Base-by-base conservation (phyloP, 1,140 invertebrate genomes). In the Campodea augens region DNA sequence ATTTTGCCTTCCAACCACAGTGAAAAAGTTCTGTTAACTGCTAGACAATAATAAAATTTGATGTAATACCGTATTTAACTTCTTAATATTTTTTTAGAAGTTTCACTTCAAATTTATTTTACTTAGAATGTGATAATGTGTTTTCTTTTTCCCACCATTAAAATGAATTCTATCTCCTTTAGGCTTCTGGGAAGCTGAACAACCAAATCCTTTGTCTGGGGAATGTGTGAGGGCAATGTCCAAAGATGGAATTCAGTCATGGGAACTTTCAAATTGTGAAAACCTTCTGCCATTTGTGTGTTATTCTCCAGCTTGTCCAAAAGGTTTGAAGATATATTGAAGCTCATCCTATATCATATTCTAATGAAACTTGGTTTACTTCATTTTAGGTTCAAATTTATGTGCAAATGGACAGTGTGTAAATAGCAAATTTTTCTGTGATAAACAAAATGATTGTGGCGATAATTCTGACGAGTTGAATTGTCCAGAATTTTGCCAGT, bases 281-380 rank as follows among this genome's bases (percentile, higher is more conserved):
- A 80, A 81, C 18, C 68, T 96, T 20, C 64, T 93, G 47, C 89
- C 91, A 22, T 97, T 95, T 62, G 84, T 96, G 72, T 97, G 92
- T 59, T 74, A 85, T 54, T 69, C 84, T 10, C 72, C 72, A 46
- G 89, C 91, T n/a, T 97, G 92, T 66, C 85, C 90, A 36, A 70
- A 76, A 62, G 85, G 84, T 82, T 67, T 64, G 55, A 18, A 22
- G 45, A 36, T 41, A 10, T 13, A 39, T 15, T 15, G 7, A 7
- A 7, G 5, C 19, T 5, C 20, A 39, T 39, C 19, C 5, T 25
- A 13, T 41, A 5, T 7, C 19, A 5, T 21, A 19, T 44, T 7
- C 27, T 47, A n/a, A 21, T 46, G 27, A 45, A 15, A 23, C 20
- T 20, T n/a, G 32, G 4, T 46, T 27, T 25, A 18, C 2, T 36